Percentiles rank a stretch among this genome's conserved stretches.
Conservation (phyloP, 2,888 invertebrate species). For the Eudemis profundana region DNA sequence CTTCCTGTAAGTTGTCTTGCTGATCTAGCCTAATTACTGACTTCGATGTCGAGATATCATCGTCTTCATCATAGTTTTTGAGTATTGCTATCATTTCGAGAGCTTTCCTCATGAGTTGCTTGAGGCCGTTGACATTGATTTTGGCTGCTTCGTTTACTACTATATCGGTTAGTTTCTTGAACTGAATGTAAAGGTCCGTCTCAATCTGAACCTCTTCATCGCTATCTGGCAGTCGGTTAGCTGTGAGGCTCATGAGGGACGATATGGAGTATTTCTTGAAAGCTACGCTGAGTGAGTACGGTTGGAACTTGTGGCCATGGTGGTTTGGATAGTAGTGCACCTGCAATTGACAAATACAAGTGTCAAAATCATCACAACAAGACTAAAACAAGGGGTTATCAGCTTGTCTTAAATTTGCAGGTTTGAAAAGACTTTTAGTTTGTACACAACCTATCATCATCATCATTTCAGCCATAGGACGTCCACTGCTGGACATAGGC, state of each 20-base stretch:
- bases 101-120: conserved; percentile 59
- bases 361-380: not conserved
- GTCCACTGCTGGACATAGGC: no score
- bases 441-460: no score
- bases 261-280: conserved; percentile 59
- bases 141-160: conserved; percentile 59
- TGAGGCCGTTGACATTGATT: conserved; percentile 55
- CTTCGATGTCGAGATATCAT: conserved; percentile 8
- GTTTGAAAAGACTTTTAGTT: no score
- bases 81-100: conserved; percentile 63
- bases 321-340: conserved; percentile 65
- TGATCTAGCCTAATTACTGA: conserved; percentile 1
- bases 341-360: conserved; percentile 47
- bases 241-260: conserved; percentile 50
- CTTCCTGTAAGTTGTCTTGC: not conserved
- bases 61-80: conserved; percentile 52
- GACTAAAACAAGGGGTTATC: not conserved
- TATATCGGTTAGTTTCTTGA: conserved; percentile 61
- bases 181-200: conserved; percentile 58
- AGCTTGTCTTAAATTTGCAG: no score
- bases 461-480: no score
- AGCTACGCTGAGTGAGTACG: conserved; percentile 51
- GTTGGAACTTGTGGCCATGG: conserved; percentile 52
- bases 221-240: conserved; percentile 43
- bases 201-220: conserved; percentile 45